A percentile compares a stretch with the other conserved stretches of the same genome.
phyloP scores from a whole-genome alignment of 2,797 vertebrate species.

The Sciurus vulgaris region DNA sequence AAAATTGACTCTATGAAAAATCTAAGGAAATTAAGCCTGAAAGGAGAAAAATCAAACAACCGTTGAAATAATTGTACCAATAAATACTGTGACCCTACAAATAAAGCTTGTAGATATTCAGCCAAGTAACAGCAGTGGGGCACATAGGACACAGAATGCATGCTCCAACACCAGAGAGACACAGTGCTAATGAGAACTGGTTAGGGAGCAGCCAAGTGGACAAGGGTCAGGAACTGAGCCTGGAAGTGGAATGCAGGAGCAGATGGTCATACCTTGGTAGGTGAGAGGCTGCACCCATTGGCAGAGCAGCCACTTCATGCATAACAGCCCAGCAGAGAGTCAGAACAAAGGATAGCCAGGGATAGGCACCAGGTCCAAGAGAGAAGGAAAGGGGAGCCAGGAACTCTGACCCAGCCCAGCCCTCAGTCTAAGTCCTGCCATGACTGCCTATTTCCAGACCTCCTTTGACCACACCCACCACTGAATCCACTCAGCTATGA shows the following conservation, averaged over 20 bases:
- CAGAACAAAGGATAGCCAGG: too few relatives aligned
- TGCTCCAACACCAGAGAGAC: neutral
- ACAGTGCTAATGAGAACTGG: neutral
- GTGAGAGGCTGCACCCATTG: neutral
- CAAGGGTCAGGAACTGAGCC: too few relatives aligned
- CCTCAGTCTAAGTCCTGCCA: too few relatives aligned
- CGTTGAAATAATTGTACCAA: neutral
- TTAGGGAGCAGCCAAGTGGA: neutral
- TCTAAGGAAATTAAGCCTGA: neutral
- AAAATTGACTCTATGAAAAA: neutral
- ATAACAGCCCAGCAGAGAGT: neutral
- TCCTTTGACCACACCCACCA: too few relatives aligned
- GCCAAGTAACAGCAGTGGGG: neutral
- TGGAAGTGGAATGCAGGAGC: too few relatives aligned
- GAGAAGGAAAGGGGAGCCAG: too few relatives aligned
- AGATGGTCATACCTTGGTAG: accelerated
- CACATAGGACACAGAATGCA: neutral
- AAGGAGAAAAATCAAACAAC: neutral
- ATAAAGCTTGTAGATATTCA: neutral
- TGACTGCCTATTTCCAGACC: neutral
- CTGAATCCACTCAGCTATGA: neutral
- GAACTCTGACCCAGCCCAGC: neutral
- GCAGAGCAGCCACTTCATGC: neutral
- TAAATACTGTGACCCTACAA: neutral
- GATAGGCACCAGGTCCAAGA: accelerated